phyloP scores from a whole-genome alignment of 2,113 vertebrate genomes.

The Petromus typicus region DNA sequence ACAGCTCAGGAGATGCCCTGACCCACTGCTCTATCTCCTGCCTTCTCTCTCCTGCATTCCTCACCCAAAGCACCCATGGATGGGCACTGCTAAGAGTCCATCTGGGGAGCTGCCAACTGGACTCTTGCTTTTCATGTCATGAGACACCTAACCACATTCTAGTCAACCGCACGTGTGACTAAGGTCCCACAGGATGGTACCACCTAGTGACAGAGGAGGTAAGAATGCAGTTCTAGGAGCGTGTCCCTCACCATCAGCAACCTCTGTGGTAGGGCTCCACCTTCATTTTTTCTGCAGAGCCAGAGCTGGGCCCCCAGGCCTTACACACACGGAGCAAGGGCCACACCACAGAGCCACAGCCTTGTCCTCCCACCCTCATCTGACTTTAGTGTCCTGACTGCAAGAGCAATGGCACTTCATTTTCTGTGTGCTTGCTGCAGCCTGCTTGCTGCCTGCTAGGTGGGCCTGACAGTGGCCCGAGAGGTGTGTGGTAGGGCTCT shows the following conservation, averaged over 20 bases:
- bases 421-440: neutral
- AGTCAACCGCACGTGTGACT: neutral
- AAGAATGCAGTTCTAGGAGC: neutral
- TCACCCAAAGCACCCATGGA: neutral
- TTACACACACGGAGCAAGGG: neutral
- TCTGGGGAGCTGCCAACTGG: neutral
- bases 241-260: neutral
- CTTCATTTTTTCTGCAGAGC: neutral
- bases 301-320: neutral
- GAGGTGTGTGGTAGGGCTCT: neutral
- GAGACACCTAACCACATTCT: neutral
- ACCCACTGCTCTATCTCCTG: neutral
- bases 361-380: neutral
- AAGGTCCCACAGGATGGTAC: neutral
- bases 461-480: neutral
- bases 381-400: neutral
- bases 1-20: neutral
- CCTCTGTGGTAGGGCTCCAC: neutral
- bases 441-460: neutral
- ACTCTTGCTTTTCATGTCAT: neutral
- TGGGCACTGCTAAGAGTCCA: accelerated
- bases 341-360: neutral
- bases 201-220: neutral
- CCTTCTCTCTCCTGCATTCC: neutral
- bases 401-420: neutral